Conservation (phyloP, 2,797 vertebrate species). For the Echeneis naucrates region DNA sequence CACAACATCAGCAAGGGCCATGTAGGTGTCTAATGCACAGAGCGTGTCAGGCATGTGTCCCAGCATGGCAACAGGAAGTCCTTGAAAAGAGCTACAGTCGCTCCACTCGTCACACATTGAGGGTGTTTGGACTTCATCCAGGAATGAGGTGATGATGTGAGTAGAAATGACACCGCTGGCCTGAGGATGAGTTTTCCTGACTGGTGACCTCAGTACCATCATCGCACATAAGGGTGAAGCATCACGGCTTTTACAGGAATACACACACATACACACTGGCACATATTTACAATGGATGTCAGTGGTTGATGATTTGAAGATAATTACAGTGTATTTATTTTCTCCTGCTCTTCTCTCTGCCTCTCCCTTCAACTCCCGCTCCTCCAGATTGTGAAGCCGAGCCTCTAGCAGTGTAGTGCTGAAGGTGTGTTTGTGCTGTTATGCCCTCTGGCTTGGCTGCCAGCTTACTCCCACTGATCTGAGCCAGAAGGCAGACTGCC, state of each 20-base stretch:
- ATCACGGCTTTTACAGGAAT: conserved; percentile 16
- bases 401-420: conserved; percentile 91
- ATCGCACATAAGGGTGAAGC: conserved; percentile 22
- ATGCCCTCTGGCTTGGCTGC: conserved; percentile 99
- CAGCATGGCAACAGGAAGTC: conserved; percentile 48
- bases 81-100: conserved; percentile 37
- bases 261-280: conserved; percentile 26
- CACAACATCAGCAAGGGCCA: conserved; percentile 55
- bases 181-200: conserved; percentile 55
- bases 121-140: conserved; percentile 52
- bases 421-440: conserved; percentile 99
- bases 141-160: conserved; percentile 46
- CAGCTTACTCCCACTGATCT: conserved; percentile 99
- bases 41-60: conserved; percentile 53
- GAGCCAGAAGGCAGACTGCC: conserved; percentile 99
- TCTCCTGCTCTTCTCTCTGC: conserved; percentile 66
- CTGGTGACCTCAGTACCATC: conserved; percentile 49
- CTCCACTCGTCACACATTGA: conserved; percentile 21
- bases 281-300: conserved; percentile 71
- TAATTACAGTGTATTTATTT: conserved; percentile 90
- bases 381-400: conserved; percentile 89
- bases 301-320: conserved; percentile 68
- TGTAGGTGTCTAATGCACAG: conserved; percentile 63
- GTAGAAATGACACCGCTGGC: conserved; percentile 40
- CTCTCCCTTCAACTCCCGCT: conserved; percentile 71